Evolutionary conservation across 1,140 invertebrate species (phyloP).

Genomic region (Bombus superbus): DNA sequence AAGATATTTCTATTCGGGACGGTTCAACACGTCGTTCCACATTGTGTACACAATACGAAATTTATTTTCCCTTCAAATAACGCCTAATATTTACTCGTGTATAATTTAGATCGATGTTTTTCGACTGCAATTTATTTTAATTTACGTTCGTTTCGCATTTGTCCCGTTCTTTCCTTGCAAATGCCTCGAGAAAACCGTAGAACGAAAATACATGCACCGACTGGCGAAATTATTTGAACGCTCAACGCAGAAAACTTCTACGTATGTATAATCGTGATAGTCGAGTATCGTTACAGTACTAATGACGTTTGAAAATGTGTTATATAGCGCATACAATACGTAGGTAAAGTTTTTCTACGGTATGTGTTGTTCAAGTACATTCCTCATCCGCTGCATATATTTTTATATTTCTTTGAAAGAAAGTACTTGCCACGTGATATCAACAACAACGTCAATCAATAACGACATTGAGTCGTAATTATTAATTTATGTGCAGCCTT

Average conservation of each 20-base stretch:
- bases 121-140: slow-evolving; percentile 9
- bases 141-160: not conserved
- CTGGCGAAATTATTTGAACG: too few species aligned
- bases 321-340: too few species aligned
- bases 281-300: too few species aligned
- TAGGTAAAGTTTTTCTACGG: too few species aligned
- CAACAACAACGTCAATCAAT: not conserved
- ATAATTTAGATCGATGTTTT: not conserved
- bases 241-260: too few species aligned
- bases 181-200: too few species aligned
- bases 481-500: slow-evolving; percentile 29
- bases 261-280: too few species aligned
- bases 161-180: too few species aligned
- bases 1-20: not conserved
- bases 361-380: too few species aligned
- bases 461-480: not conserved
- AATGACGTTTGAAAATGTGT: too few species aligned
- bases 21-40: not conserved
- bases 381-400: not conserved
- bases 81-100: not conserved
- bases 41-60: not conserved
- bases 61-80: not conserved
- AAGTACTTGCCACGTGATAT: not conserved
- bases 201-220: too few species aligned
- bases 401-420: not conserved